Conservation (phyloP, 2,797 vertebrate species). For the Parauchenoglanis ngamensis region DNA sequence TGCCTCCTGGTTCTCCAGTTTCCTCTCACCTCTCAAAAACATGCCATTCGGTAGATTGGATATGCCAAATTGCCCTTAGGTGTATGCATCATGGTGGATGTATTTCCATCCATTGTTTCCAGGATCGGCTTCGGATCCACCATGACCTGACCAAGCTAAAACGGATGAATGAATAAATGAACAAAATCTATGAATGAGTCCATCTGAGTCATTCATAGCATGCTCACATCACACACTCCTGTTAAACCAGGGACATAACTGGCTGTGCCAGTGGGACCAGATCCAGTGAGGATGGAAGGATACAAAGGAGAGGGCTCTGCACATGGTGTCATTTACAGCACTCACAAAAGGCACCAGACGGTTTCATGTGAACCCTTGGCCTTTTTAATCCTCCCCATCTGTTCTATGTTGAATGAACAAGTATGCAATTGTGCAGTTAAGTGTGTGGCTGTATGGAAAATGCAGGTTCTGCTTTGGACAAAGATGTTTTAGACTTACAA, state of each 20-base stretch:
- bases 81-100: not conserved
- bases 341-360: slow-evolving; percentile 29
- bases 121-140: not conserved
- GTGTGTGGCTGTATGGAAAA: not conserved
- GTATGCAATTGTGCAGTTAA: slow-evolving; percentile 19
- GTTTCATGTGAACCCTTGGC: slow-evolving; percentile 18
- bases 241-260: slow-evolving; percentile 10
- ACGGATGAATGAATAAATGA: not conserved
- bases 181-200: slow-evolving; percentile 9
- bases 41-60: not conserved
- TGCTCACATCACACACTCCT: not conserved
- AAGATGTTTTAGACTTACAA: not conserved
- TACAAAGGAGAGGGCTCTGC: slow-evolving; percentile 19
- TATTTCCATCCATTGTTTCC: not conserved
- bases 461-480: not conserved
- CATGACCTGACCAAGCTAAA: not conserved
- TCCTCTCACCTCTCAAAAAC: not conserved
- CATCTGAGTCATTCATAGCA: not conserved
- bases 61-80: not conserved
- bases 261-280: slow-evolving; percentile 11
- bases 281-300: slow-evolving; percentile 10
- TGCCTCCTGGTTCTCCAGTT: not conserved
- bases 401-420: slow-evolving; percentile 22
- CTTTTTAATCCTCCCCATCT: slow-evolving; percentile 5
- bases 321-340: slow-evolving; percentile 31